phyloP scores from a whole-genome alignment of 2,113 vertebrate genomes.

The Stercorarius parasiticus region DNA sequence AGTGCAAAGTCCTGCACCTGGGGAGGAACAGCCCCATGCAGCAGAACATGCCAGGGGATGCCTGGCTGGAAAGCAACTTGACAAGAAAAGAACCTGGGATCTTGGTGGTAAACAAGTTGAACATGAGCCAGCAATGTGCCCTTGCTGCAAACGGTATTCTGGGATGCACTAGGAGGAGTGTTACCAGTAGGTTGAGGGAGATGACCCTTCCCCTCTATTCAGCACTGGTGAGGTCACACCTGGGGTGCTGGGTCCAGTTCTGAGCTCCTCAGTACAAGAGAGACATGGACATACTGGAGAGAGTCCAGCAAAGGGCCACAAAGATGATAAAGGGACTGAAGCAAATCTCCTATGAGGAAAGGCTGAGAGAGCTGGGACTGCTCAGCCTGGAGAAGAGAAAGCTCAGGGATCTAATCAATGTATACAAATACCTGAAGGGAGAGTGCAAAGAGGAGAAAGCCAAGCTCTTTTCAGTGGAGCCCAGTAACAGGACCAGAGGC shows the following conservation, averaged over 20 bases:
- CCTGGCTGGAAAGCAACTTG: background rate
- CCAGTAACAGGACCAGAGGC: background rate
- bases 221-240: background rate
- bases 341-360: background rate
- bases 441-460: accelerated
- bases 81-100: background rate
- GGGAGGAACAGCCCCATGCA: background rate
- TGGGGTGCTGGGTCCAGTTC: background rate
- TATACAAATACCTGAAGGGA: background rate
- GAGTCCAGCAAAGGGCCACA: background rate
- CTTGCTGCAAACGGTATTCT: too few relatives aligned
- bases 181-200: background rate
- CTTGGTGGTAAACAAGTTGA: background rate
- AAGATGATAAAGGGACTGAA: background rate
- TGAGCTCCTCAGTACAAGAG: background rate
- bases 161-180: background rate
- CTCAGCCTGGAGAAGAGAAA: background rate
- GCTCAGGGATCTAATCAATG: background rate
- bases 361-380: background rate
- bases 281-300: background rate
- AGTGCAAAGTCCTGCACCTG: background rate
- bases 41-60: background rate
- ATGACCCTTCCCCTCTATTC: background rate
- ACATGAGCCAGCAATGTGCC: background rate
- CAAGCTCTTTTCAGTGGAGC: background rate